Evolutionary conservation across 30 jellyfish, hydroid and myxozoan species (phyloP), one percentile per base, ranked within the genome.

Genomic region (Haliclystus octoradiatus): DNA sequence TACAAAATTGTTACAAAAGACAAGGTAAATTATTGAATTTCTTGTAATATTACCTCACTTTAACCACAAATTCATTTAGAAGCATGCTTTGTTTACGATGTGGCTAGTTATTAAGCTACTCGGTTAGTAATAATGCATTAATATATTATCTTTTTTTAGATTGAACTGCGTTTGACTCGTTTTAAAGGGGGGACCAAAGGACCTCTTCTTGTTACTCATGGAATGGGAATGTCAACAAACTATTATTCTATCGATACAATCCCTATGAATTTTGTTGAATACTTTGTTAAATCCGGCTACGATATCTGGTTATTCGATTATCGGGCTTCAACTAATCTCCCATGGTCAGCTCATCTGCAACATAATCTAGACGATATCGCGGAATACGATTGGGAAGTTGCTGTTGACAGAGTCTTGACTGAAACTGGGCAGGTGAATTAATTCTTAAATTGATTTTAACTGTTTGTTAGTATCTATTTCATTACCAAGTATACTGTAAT

Each of bases 241-340:
- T 66, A 67, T 27, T 77, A 32, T 40, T 26, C 61, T 3, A 47
- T 77, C 70, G 90, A 77, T 66, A 77, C 90, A 1, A 70, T 77
- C 7, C 76, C 53, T 49, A 66, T 63, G 70, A 77, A 77, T 53
- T 77, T 77, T 51, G 76, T 77, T 19, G 90, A 77, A 65, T 77
- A 28, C 49, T 26, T 77, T 4, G 50, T 77, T 3, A 62, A 67
- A 7, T 76, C 61, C 25, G 34, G 60, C 7, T 77, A 77, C 50
- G 90, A 77, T 62, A 76, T 77, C 15, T 77, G 90, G 90, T 26
- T 77, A 5, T 61, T 77, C 24, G 90, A 77, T 60, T 67, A 76
- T 75, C 52, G 90, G 19, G 32, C 76, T 7, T 77, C 90, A 0
- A 26, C 62, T 13, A 12, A 23, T 15, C 68, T 67, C 24, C 90